Conservation (phyloP, 2,113 vertebrate genomes). For the Carassius gibelio region DNA sequence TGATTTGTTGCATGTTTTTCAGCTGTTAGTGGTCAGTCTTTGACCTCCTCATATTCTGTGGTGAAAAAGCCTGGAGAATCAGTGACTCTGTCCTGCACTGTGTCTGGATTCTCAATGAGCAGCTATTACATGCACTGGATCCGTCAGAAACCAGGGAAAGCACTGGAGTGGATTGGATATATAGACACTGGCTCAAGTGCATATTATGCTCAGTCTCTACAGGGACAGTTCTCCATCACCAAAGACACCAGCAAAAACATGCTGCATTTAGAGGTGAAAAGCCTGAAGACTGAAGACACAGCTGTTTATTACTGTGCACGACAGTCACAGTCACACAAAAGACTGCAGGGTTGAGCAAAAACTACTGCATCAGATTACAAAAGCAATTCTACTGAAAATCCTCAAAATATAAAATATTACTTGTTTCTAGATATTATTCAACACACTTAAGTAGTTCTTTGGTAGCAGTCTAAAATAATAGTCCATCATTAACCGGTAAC, state of each 20-base stretch:
- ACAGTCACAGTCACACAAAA: neutral
- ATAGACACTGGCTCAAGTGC: no score
- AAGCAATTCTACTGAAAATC: no score
- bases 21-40: slow-evolving; percentile 44
- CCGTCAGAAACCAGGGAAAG: slow-evolving; percentile 28
- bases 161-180: slow-evolving; percentile 5
- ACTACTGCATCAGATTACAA: neutral
- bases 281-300: neutral
- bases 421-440: no score
- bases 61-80: slow-evolving; percentile 49
- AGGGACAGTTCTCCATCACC: no score
- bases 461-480: no score
- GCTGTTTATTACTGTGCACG: neutral
- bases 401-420: no score
- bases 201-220: slow-evolving; percentile 4
- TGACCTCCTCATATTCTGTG: slow-evolving; percentile 14
- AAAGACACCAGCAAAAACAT: neutral
- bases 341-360: slow-evolving; percentile 18
- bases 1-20: no score
- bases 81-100: slow-evolving; percentile 46
- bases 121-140: neutral
- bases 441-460: no score
- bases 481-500: no score
- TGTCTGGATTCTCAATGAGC: slow-evolving; percentile 16
- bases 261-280: neutral